Percentiles rank a stretch among this genome's conserved stretches.
These are phyloP conservation scores for Ischnura elegans DNA, from an alignment of 2,888 invertebrate genomes.

Conservation along the genomic window DNA sequence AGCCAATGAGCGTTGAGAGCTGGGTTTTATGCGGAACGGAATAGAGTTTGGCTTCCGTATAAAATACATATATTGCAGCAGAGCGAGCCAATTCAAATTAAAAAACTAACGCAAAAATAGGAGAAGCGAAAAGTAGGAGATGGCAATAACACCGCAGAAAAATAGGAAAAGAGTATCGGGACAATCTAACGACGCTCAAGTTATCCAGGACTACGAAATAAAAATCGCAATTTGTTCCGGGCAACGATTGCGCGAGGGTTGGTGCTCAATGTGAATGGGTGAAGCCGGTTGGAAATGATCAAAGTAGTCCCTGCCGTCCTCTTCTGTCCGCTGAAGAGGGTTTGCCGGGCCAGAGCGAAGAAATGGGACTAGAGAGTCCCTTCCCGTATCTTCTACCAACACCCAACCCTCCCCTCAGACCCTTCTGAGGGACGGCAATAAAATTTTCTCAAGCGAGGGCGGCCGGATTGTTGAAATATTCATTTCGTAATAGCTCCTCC, in stretches of 20 bases:
- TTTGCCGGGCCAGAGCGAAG: neutral
- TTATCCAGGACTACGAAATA: neutral
- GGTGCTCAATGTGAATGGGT: neutral
- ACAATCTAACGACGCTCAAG: neutral
- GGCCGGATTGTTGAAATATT: constrained; percentile 29
- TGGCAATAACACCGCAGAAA: neutral
- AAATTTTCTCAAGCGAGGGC: neutral
- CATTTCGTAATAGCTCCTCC: neutral
- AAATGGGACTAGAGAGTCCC: neutral
- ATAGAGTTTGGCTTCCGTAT: too few relatives aligned
- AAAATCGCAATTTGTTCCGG: neutral
- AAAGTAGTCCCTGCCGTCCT: neutral
- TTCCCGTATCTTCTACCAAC: neutral
- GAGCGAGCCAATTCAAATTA: too few relatives aligned
- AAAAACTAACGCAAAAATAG: too few relatives aligned
- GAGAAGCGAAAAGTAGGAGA: neutral
- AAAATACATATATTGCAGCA: too few relatives aligned
- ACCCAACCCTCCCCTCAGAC: neutral
- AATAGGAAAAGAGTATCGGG: neutral
- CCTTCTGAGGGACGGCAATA: neutral
- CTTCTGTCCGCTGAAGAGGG: neutral
- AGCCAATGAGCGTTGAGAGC: too few relatives aligned
- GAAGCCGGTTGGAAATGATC: neutral
- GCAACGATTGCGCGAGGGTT: neutral
- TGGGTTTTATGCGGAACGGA: too few relatives aligned